Percentiles rank a stretch among this genome's conserved stretches.
Evolutionary conservation across 2,797 vertebrate species (phyloP).

Genomic region (Mormyrus proboscirostris): DNA sequence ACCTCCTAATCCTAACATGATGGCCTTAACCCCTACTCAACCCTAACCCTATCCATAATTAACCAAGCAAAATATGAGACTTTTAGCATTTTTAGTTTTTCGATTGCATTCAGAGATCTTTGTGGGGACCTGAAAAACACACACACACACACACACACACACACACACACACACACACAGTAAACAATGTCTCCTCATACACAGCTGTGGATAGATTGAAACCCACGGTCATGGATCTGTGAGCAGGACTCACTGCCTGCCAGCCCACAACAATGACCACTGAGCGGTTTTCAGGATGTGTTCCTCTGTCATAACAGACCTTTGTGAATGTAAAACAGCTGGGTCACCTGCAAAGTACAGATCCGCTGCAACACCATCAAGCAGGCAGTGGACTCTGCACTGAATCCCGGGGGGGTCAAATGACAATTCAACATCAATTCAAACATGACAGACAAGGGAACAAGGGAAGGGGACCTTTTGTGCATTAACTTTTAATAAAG

Average conservation of each 20-base stretch:
- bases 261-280: not conserved
- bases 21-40: not conserved
- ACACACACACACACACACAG: not conserved
- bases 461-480: not conserved
- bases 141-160: not conserved
- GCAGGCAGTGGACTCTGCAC: not conserved
- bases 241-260: not conserved
- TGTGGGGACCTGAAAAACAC: not conserved
- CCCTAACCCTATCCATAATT: not conserved
- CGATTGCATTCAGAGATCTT: not conserved
- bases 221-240: not conserved
- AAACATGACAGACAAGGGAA: not conserved
- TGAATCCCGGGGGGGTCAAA: not conserved
- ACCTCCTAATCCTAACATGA: not conserved
- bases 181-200: not conserved
- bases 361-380: not conserved
- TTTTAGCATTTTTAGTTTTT: not conserved
- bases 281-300: not conserved
- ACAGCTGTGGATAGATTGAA: not conserved
- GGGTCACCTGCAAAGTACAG: not conserved
- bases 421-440: not conserved
- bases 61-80: not conserved
- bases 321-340: not conserved
- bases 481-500: not conserved
- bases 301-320: not conserved